phyloP scores from a whole-genome alignment of 2,888 invertebrate genomes.

The Phlogophora meticulosa region DNA sequence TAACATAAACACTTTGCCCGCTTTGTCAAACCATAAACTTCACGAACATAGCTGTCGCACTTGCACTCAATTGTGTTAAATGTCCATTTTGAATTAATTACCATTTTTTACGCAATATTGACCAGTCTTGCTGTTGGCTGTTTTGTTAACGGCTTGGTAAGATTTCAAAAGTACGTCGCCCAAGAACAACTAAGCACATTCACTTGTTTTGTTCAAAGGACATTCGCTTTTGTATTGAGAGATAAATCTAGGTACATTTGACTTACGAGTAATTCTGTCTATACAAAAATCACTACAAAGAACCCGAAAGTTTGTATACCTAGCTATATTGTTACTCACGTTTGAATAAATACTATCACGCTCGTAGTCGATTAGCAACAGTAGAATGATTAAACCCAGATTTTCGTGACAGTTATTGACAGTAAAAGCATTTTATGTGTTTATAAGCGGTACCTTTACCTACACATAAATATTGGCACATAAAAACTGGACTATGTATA shows the following conservation, averaged over 20 bases:
- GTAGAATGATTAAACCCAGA: slow-evolving; percentile 10
- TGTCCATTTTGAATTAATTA: neutral
- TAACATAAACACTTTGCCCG: no score
- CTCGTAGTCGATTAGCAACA: neutral
- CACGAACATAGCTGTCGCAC: no score
- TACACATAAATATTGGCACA: slow-evolving; percentile 20
- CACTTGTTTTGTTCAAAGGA: slow-evolving; percentile 3
- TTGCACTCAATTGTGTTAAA: no score
- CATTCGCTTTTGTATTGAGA: slow-evolving; percentile 2
- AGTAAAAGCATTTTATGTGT: slow-evolving; percentile 12
- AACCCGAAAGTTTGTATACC: neutral
- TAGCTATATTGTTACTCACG: neutral
- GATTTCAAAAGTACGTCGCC: neutral
- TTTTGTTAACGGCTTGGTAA: neutral
- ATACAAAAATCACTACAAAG: neutral
- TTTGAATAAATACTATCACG: neutral
- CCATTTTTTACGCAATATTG: no score
- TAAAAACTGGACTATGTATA: slow-evolving; percentile 56
- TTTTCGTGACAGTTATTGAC: slow-evolving; percentile 7
- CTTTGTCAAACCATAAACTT: neutral
- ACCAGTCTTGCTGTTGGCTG: no score
- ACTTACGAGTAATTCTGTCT: neutral
- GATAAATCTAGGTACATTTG: neutral
- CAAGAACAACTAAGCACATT: neutral
- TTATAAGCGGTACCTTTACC: neutral